A percentile compares a stretch with the other conserved stretches of the same genome.
These are phyloP conservation scores for Bovichtus variegatus DNA, from an alignment of 2,797 vertebrate genomes.

Conservation along the genomic window DNA sequence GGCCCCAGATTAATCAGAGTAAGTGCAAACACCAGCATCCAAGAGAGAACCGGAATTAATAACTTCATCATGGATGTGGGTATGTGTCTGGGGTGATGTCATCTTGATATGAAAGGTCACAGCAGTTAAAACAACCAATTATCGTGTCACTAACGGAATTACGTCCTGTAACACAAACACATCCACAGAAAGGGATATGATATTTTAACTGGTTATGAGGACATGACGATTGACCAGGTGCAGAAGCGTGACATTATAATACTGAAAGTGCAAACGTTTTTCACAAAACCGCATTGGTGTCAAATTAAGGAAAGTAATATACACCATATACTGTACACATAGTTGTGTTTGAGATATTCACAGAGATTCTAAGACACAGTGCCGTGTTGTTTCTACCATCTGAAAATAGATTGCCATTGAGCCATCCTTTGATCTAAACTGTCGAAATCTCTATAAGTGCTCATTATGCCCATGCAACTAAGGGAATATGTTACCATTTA, in stretches of 20 bases:
- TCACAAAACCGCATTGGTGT: neutral
- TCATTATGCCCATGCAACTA: constrained; percentile 58
- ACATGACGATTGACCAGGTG: constrained; percentile 11
- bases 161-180: constrained; percentile 42
- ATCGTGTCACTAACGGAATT: constrained; percentile 25
- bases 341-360: neutral
- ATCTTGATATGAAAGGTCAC: constrained; percentile 46
- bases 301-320: neutral
- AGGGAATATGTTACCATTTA: constrained; percentile 72
- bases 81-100: constrained; percentile 42
- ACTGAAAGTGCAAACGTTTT: neutral
- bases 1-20: constrained; percentile 32
- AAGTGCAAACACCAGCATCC: constrained; percentile 46
- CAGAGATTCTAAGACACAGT: constrained; percentile 1
- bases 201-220: constrained; percentile 16
- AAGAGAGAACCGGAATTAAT: constrained; percentile 40
- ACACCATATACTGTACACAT: neutral
- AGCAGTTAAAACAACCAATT: constrained; percentile 52
- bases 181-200: constrained; percentile 12
- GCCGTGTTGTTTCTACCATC: constrained; percentile 21
- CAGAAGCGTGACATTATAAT: constrained; percentile 6
- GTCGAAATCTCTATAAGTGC: constrained; percentile 54
- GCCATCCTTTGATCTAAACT: constrained; percentile 55
- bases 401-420: constrained; percentile 34
- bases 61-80: constrained; percentile 16